Base-by-base conservation (phyloP, 2,113 vertebrate species). In the Ciconia boyciana region DNA sequence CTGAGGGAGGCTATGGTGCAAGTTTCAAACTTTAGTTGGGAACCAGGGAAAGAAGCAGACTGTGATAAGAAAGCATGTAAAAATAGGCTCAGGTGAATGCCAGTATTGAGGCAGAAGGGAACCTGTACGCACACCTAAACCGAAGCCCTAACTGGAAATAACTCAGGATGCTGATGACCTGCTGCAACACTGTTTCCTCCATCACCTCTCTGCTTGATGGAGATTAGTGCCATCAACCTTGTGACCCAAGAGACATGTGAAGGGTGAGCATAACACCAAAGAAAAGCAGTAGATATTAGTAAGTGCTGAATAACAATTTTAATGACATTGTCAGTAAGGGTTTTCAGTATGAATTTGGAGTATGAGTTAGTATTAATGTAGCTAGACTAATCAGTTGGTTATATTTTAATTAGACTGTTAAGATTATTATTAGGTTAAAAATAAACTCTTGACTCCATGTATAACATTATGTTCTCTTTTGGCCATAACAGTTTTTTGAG, bases 401-500 rank as follows among this genome's bases (percentile, higher is more conserved):
- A 14, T 82, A 24, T 85, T 74, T 81, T 81, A 78, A 46, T 78
- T 66, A 75, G 28, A 57, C 29, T 66, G 7, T n/a, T 69, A 43
- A 31, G 24, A 43, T 66, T 61, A 48, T 49, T 70, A 39, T 29
- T 64, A 86, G 5, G 6, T 51, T 86, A 76, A 76, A 79, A 71
- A 89, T 32, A 41, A 58, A 36, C 66, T 74, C 9, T 61, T 44
- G 41, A 2, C 41, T 94, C 46, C 2, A 0, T 31, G 15, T 69
- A 7, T 55, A 51, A 8, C 10, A 46, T 41, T 46, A 13, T 17
- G 15, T 1, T 5, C 14, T 79, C 21, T 92, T 68, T 74, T 32
- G 14, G 25, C 13, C 0, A 0, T 57, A 65, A n/a, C 2, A 6
- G 4, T 18, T 80, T 19, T 83, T 80, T 39, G 9, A 61, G 7